Evolutionary conservation across 2,113 vertebrate genomes (phyloP), one percentile per base, ranked within the genome.

Genomic region (Daubentonia madagascariensis): DNA sequence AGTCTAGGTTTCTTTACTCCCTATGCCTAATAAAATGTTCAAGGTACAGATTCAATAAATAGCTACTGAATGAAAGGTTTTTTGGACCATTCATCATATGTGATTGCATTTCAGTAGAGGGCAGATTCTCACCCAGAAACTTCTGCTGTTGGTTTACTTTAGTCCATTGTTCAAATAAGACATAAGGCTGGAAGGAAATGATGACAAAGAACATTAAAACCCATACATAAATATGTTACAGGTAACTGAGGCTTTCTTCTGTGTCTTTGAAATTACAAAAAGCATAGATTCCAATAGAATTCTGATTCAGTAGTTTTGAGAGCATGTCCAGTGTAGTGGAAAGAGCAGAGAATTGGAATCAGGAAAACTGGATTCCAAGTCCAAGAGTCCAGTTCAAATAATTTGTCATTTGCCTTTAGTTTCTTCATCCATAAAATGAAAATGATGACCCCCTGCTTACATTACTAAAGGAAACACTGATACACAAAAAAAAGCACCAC

Each of bases 91-190:
- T 81, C 13, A 67, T 28, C 20, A 10, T 22, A 18, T 73, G 16
- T 72, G 20, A 61, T 3, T 70, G 20, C 13, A 30, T 50, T 87
- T n/a, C 40, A 97, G 40, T 7, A 96, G 59, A 89, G 87, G 87
- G 84, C 78, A 97, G 54, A 85, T 89, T 95, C 37, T 90, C 32
- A 90, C 40, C 3, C 45, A 85, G 80, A 94, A 86, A 90, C 8
- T 32, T 72, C 16, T 92, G 30, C n/a, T n/a, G n/a, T n/a, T n/a
- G n/a, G n/a, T n/a, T n/a, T n/a, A n/a, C n/a, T n/a, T n/a, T 87
- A 16, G 9, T 40, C 54, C 50, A 14, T 89, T 67, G 84, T 83
- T 89, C 32, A 92, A 87, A 73, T 48, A 16, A 40, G 30, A 73
- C 35, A 28, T 25, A 59, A 91, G 23, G 40, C 16, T 70, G 18